phyloP scores from a whole-genome alignment of 2,113 vertebrate genomes.

The Oxyruncus cristatus region DNA sequence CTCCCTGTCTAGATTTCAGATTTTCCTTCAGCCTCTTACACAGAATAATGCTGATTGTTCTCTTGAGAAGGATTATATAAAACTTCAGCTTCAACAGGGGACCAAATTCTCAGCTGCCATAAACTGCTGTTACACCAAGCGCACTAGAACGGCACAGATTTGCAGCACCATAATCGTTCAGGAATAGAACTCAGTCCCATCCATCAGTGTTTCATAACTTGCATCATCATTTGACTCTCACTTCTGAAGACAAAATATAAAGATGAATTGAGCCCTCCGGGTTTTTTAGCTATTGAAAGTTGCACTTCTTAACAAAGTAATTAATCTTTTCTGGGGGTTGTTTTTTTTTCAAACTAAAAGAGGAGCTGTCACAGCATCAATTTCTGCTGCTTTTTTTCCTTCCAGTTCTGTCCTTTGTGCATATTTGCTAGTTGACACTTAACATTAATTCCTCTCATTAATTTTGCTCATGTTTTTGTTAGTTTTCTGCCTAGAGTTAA shows the following conservation, averaged over 20 bases:
- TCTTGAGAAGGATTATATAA: neutral
- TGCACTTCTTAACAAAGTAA: constrained; percentile 10
- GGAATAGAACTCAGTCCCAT: neutral
- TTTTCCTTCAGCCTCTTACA: neutral
- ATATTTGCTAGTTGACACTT: neutral
- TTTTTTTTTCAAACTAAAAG: neutral
- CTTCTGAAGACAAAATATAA: constrained; percentile 20
- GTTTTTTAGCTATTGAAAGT: constrained; percentile 11
- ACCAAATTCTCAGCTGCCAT: constrained; percentile 10
- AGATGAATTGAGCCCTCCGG: constrained; percentile 19
- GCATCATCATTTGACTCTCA: neutral
- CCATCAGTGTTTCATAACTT: neutral
- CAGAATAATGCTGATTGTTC: neutral
- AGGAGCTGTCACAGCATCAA: neutral
- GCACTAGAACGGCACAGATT: neutral
- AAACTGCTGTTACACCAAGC: neutral
- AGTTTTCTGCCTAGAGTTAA: neutral
- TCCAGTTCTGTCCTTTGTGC: neutral
- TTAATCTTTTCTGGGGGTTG: constrained; percentile 3
- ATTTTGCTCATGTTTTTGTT: neutral
- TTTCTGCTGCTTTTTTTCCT: neutral
- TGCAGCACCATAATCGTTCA: neutral
- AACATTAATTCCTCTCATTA: neutral
- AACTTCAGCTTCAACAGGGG: neutral
- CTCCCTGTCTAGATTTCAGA: neutral